These are phyloP conservation scores for Danio aesculapii DNA, from an alignment of 2,797 vertebrate species.

Conservation along the genomic window DNA sequence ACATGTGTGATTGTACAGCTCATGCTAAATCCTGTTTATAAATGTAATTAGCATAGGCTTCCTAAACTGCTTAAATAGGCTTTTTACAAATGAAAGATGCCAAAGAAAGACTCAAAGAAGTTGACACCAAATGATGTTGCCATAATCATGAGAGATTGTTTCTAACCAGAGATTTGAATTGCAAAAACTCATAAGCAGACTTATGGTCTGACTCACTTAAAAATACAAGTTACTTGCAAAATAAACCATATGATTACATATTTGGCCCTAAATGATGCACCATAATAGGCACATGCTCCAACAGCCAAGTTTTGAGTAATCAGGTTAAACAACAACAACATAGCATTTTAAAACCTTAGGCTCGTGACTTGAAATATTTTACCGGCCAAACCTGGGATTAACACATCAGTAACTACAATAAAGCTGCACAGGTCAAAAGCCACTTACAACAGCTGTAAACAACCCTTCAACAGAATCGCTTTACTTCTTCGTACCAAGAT, in stretches of 20 bases:
- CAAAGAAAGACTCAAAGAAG: neutral
- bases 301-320: neutral
- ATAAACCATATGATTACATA: neutral
- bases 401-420: neutral
- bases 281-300: neutral
- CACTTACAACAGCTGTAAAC: neutral
- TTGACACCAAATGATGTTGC: neutral
- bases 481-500: neutral
- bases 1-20: too few relatives aligned
- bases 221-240: constrained; percentile 3
- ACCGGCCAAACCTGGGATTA: neutral
- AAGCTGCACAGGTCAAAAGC: neutral
- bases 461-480: neutral
- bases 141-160: neutral
- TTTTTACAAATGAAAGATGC: neutral
- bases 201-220: neutral
- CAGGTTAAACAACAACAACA: neutral
- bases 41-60: neutral
- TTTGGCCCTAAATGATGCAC: constrained; percentile 16
- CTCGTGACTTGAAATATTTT: neutral
- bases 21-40: too few relatives aligned
- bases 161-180: neutral
- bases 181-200: neutral
- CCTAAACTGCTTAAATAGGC: neutral
- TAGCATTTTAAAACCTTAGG: neutral